Evolutionary conservation across 2,888 invertebrate genomes (phyloP).

Genomic region (Caenorhabditis drosophilae): DNA sequence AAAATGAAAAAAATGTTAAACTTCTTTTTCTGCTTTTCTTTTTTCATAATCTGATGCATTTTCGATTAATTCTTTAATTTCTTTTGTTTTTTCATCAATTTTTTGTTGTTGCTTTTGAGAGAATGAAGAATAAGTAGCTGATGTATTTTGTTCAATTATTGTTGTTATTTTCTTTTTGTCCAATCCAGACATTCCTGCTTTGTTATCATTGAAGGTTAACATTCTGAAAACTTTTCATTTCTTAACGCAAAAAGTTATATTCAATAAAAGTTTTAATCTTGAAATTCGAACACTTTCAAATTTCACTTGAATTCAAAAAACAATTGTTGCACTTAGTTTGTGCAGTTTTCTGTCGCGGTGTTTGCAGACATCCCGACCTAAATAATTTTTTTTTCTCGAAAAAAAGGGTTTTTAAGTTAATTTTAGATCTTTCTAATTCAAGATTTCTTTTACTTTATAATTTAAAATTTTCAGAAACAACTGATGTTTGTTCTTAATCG

Average conservation of each 20-base stretch:
- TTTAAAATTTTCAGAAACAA: neutral
- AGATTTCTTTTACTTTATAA: neutral
- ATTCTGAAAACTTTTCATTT: conserved; percentile 22
- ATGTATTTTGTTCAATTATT: conserved; percentile 71
- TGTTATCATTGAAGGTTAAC: conserved; percentile 48
- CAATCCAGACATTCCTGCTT: conserved; percentile 72
- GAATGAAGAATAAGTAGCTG: conserved; percentile 74
- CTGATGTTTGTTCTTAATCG: conserved; percentile 35
- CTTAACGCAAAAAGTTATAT: no score
- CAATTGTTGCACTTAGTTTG: conserved; percentile 2
- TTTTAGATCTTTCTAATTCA: neutral
- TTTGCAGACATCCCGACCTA: conserved; percentile 8
- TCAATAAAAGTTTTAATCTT: no score
- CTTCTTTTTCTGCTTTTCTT: conserved; percentile 38
- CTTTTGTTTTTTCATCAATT: conserved; percentile 71
- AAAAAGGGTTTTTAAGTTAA: neutral
- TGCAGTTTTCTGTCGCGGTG: conserved; percentile 22
- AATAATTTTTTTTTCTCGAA: conserved; percentile 1
- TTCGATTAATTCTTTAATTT: conserved; percentile 35
- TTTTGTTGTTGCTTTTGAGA: conserved; percentile 72
- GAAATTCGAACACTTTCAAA: no score
- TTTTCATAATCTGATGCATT: conserved; percentile 35
- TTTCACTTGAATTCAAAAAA: no score
- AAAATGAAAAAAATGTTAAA: no score
- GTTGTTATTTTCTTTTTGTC: conserved; percentile 70